Percentiles rank a stretch among this genome's conserved stretches.
Evolutionary conservation across 2,113 vertebrate species (phyloP).

Genomic region (Centropus unirufus): DNA sequence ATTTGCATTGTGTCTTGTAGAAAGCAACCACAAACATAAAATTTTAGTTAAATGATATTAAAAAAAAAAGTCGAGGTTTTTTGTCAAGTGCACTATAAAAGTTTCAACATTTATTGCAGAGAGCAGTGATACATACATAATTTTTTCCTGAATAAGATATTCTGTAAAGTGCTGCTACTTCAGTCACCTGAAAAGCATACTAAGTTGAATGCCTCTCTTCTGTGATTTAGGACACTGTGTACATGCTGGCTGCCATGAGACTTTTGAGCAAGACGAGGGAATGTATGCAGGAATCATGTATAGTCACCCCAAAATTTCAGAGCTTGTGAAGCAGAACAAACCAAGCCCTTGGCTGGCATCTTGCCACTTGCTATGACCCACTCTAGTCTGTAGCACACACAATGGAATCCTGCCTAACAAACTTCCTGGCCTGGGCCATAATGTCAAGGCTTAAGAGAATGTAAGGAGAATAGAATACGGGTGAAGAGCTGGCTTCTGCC

Average conservation of each 20-base stretch:
- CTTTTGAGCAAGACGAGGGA: not conserved
- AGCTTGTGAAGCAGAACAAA: not conserved
- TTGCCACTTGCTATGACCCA: not conserved
- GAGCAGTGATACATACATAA: not conserved
- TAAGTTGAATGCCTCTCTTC: not conserved
- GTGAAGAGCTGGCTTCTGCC: not conserved
- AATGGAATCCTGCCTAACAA: not conserved
- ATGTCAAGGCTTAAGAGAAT: rapidly evolving
- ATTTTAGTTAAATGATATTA: not conserved
- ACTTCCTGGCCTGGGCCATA: not conserved
- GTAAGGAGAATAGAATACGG: not conserved
- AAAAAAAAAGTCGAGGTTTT: not conserved
- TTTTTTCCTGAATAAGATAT: constrained; percentile 22
- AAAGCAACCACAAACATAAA: not conserved
- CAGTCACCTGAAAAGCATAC: not conserved
- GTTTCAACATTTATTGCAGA: not conserved
- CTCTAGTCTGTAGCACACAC: rapidly evolving
- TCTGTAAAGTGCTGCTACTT: not conserved
- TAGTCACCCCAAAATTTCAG: not conserved
- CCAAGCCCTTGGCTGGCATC: not conserved
- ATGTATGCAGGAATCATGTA: not conserved
- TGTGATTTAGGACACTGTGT: not conserved
- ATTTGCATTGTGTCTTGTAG: not conserved
- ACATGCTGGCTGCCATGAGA: rapidly evolving
- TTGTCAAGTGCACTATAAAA: constrained; percentile 1